Evolutionary conservation across 1,140 invertebrate species (phyloP), one percentile per base, ranked within the genome.

Genomic region (Nephila pilipes): DNA sequence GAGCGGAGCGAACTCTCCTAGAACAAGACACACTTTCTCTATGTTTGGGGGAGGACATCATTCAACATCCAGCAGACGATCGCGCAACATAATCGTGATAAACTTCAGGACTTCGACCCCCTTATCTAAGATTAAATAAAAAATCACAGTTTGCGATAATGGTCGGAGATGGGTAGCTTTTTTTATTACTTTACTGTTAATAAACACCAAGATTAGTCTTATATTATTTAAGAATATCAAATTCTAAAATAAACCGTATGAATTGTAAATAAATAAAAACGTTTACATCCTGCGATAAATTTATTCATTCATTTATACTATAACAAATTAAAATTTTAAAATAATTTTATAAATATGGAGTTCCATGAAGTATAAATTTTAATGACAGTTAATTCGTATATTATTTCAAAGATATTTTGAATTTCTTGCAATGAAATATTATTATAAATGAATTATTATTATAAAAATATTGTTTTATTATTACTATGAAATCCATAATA

Each of bases 41-140:
- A 18, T 80, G 75, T 80, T 80, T 80, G 75, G 75, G 75, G 75
- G 75, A 80, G 75, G 29, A 75, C 65, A 75, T 75, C 65, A 75
- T 22, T 75, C 65, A 75, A 22, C 57, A 58, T 65, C 8, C 60
- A 65, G 60, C 14, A 6, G 60, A 29, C 60, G 60, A 58, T 75
- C 65, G 65, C n/a, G 29, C 75, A 46, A 80, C 75, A 36, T 29
- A n/a, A 75, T 32, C 75, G 25, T 80, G 75, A 36, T 32, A 80
- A 36, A 80, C 36, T 20, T 36, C 8, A 22, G 36, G 22, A 80
- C 75, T 80, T 80, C 36, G 75, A 32, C 25, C 75, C 32, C 36
- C 20, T 22, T 80, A 29, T 29, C 32, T 29, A 14, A 12, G n/a
- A 12, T 16, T 14, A 22, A 25, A 46, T 29, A 36, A 22, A 32